Evolutionary conservation across 2,113 vertebrate genomes (phyloP).

Genomic region (Terrapene triunguis): DNA sequence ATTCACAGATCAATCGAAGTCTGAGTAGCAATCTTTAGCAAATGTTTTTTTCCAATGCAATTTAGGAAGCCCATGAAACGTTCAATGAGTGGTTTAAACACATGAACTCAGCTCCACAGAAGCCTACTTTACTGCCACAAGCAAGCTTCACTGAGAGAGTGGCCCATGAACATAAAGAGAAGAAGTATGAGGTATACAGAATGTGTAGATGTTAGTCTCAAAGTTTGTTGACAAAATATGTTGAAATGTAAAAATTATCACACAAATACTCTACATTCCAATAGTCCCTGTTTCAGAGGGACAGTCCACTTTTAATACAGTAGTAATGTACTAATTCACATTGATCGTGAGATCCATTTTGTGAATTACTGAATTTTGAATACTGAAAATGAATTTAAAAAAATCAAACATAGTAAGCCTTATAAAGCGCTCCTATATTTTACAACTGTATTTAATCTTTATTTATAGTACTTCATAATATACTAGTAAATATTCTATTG

Average conservation of each 20-base stretch:
- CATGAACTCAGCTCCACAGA: conserved; percentile 92
- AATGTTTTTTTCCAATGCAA: conserved; percentile 4
- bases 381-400: background rate
- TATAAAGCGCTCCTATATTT: rapidly evolving
- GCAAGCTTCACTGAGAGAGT: conserved; percentile 95
- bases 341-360: background rate
- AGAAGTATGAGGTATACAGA: conserved; percentile 90
- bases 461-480: background rate
- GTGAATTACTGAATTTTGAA: background rate
- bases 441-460: background rate
- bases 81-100: conserved; percentile 98
- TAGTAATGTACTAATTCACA: background rate
- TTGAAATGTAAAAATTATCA: background rate
- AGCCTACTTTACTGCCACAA: conserved; percentile 86
- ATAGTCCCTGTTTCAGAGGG: background rate
- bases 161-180: conserved; percentile 95
- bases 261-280: background rate
- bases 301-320: background rate
- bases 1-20: background rate
- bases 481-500: background rate
- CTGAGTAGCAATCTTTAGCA: background rate
- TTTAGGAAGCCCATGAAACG: conserved; percentile 96
- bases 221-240: background rate
- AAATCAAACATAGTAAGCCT: background rate
- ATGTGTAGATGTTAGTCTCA: background rate